phyloP scores from a whole-genome alignment of 1,140 invertebrate species.

The Magallana ariakensis region DNA sequence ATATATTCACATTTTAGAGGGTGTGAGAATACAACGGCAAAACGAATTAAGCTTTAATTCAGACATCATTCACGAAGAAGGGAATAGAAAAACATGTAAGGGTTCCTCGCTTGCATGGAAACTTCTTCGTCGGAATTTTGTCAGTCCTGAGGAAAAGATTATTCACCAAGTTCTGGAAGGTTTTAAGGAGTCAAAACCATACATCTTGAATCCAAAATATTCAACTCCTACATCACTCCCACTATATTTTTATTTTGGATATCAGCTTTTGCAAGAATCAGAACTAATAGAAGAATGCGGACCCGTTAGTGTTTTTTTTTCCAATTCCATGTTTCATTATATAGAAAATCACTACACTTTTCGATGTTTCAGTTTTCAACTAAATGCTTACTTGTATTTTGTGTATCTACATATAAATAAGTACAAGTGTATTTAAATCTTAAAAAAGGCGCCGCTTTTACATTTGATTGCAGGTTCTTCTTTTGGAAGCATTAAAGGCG shows the following conservation, averaged over 20 bases:
- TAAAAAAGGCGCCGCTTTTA: neutral
- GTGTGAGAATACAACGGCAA: no score
- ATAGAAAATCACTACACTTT: neutral
- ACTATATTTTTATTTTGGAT: neutral
- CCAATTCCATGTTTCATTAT: neutral
- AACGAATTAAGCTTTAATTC: no score
- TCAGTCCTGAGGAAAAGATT: neutral
- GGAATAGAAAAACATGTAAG: neutral
- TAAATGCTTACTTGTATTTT: neutral
- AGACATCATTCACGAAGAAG: no score
- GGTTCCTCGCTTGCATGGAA: neutral
- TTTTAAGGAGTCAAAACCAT: neutral
- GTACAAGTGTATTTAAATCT: no score
- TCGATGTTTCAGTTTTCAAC: neutral
- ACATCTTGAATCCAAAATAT: neutral
- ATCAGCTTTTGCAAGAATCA: neutral
- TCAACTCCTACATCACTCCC: neutral
- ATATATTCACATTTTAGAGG: no score
- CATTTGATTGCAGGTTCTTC: neutral
- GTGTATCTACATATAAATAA: no score
- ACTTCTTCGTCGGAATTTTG: neutral
- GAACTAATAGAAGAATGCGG: neutral
- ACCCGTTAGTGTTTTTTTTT: neutral
- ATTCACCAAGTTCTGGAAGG: neutral
- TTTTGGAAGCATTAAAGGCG: neutral